Conservation (phyloP, 2,113 vertebrate species). For the Oreotrochilus melanogaster region DNA sequence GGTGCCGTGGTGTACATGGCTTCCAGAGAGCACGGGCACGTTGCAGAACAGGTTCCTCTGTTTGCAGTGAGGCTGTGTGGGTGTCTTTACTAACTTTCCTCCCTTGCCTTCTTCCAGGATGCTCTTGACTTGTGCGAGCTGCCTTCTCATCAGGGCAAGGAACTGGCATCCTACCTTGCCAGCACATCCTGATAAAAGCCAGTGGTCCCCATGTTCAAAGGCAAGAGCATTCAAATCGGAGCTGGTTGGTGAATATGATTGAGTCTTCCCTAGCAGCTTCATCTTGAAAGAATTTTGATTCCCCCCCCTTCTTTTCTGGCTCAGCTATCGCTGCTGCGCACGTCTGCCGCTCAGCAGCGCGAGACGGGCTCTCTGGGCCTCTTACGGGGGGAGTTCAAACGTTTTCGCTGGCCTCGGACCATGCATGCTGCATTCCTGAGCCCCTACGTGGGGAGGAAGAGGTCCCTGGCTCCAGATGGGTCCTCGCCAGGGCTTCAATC, state of each 20-base stretch:
- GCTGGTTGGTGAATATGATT: slow-evolving; percentile 15
- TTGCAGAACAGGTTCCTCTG: slow-evolving; percentile 60
- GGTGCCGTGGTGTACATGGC: not conserved
- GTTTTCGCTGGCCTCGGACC: slow-evolving; percentile 34
- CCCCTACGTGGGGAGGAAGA: not conserved
- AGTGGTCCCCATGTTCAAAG: not conserved
- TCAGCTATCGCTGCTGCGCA: not conserved
- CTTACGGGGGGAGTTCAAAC: slow-evolving; percentile 54
- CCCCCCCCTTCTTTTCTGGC: not conserved
- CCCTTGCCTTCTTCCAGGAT: slow-evolving; percentile 40
- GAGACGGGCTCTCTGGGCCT: slow-evolving; percentile 57
- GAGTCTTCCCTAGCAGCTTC: slow-evolving; percentile 64
- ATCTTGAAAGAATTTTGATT: slow-evolving; percentile 66
- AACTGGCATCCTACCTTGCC: not conserved
- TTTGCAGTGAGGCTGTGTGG: not conserved
- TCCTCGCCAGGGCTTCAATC: not conserved
- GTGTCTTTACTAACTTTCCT: slow-evolving; percentile 54
- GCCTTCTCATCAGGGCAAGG: not conserved
- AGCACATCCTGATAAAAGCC: not conserved
- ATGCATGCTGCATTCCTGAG: slow-evolving; percentile 35
- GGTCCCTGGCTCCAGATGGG: slow-evolving; percentile 10
- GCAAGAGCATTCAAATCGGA: not conserved
- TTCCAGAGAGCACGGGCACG: not conserved
- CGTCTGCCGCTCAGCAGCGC: slow-evolving; percentile 42
- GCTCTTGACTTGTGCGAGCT: not conserved